A percentile compares a stretch with the other conserved stretches of the same genome.
These are phyloP conservation scores for Osmerus mordax DNA, from an alignment of 2,113 vertebrate species.

Conservation along the genomic window DNA sequence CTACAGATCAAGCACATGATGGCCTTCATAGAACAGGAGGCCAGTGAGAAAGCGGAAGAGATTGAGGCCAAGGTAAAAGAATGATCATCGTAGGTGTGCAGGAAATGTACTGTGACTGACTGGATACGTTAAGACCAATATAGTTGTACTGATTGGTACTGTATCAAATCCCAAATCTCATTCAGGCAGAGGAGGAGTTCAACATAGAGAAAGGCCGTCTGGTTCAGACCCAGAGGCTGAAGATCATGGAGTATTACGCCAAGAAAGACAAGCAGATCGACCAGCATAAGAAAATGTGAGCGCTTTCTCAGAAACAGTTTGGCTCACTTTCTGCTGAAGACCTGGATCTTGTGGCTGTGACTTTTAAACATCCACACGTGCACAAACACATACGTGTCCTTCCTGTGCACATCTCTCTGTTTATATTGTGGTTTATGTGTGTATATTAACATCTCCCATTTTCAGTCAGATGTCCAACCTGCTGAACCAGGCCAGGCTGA, in stretches of 20 bases:
- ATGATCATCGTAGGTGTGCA: background rate
- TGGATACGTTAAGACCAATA: too few species aligned
- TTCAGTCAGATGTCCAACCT: conserved; percentile 94
- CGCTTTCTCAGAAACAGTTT: conserved; percentile 11
- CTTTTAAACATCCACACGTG: too few species aligned
- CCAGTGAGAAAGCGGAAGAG: conserved; percentile 95
- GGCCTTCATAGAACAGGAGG: conserved; percentile 99
- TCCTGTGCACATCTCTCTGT: too few species aligned
- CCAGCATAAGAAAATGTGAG: conserved; percentile 97
- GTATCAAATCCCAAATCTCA: background rate
- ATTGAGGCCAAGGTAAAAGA: conserved; percentile 90
- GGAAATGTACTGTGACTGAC: too few species aligned
- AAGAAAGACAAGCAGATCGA: conserved; percentile 99
- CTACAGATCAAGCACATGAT: conserved; percentile 97
- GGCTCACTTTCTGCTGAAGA: background rate
- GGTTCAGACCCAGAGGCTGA: conserved; percentile 91
- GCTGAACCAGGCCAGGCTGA: conserved; percentile 92
- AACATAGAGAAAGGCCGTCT: conserved; percentile 95
- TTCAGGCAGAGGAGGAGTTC: conserved; percentile 92
- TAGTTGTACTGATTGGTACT: too few species aligned
- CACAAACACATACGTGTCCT: too few species aligned
- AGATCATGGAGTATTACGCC: conserved; percentile 95
- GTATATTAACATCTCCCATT: background rate
- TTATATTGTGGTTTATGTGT: too few species aligned
- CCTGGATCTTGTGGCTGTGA: too few species aligned